These are phyloP conservation scores for Morbakka virulenta DNA, from an alignment of 30 jellyfish, hydroid and myxozoan genomes.

Conservation along the genomic window DNA sequence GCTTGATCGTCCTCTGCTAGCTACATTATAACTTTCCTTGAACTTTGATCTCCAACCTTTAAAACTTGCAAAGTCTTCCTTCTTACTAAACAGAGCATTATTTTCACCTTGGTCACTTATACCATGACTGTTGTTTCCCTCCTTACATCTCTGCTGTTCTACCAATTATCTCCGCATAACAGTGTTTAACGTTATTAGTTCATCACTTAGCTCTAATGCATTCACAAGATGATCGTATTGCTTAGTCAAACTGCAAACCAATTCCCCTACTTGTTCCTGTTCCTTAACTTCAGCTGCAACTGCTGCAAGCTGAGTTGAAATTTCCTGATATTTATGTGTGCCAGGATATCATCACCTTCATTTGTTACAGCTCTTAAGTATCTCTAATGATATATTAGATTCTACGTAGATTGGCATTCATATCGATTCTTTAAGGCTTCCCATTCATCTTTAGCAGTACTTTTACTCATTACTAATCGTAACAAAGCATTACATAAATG, in stretches of 20 bases:
- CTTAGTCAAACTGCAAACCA: background rate
- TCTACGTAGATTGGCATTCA: background rate
- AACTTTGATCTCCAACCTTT: too few relatives aligned
- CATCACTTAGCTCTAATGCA: background rate
- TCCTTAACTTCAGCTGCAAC: background rate
- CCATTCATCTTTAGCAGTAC: background rate
- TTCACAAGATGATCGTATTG: background rate
- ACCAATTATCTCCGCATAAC: background rate
- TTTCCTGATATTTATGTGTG: background rate
- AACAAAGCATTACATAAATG: background rate
- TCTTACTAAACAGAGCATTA: background rate
- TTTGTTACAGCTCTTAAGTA: background rate
- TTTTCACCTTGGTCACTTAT: background rate
- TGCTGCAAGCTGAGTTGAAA: background rate
- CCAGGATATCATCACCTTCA: background rate
- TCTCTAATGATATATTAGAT: background rate
- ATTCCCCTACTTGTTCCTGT: background rate
- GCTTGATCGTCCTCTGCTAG: too few relatives aligned
- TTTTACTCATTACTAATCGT: background rate
- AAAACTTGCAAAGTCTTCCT: too few relatives aligned
- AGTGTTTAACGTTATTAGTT: background rate
- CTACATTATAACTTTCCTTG: too few relatives aligned
- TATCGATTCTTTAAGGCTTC: background rate
- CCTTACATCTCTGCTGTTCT: background rate
- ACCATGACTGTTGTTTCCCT: background rate